Evolutionary conservation across 2,113 vertebrate species (phyloP).

Genomic region (Oreochromis niloticus): DNA sequence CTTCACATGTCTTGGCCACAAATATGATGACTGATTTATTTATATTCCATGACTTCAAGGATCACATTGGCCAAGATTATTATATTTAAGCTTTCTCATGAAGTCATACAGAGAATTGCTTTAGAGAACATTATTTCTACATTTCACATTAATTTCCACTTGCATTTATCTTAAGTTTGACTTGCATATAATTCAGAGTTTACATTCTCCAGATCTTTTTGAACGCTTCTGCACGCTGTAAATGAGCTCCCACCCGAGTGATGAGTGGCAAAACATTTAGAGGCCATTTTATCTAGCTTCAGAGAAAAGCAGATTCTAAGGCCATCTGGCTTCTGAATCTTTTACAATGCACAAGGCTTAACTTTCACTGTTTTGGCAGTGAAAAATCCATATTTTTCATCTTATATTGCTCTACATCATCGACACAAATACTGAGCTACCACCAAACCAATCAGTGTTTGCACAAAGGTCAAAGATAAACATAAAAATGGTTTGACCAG

Average conservation of each 20-base stretch:
- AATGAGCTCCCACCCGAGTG: background rate
- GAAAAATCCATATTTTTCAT: background rate
- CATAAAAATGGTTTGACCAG: background rate
- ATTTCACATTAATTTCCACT: background rate
- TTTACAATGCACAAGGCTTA: constrained; percentile 50
- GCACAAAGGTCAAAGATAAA: background rate
- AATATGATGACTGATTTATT: background rate
- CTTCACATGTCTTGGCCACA: background rate
- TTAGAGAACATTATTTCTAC: background rate
- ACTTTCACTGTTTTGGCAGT: constrained; percentile 1
- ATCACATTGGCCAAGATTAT: background rate
- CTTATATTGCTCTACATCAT: background rate
- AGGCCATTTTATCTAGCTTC: constrained; percentile 43
- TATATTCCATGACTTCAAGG: background rate
- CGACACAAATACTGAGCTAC: background rate
- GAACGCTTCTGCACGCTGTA: background rate
- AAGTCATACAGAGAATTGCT: background rate
- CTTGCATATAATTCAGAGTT: background rate
- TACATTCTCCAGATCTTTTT: background rate
- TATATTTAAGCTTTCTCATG: background rate
- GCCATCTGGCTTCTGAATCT: constrained; percentile 67
- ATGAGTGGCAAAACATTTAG: constrained; percentile 3
- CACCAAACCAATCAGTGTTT: background rate
- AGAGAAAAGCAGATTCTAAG: constrained; percentile 50
- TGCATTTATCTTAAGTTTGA: background rate